These are phyloP conservation scores for Menidia beryllina DNA, from an alignment of 2,113 vertebrate species.

Conservation along the genomic window DNA sequence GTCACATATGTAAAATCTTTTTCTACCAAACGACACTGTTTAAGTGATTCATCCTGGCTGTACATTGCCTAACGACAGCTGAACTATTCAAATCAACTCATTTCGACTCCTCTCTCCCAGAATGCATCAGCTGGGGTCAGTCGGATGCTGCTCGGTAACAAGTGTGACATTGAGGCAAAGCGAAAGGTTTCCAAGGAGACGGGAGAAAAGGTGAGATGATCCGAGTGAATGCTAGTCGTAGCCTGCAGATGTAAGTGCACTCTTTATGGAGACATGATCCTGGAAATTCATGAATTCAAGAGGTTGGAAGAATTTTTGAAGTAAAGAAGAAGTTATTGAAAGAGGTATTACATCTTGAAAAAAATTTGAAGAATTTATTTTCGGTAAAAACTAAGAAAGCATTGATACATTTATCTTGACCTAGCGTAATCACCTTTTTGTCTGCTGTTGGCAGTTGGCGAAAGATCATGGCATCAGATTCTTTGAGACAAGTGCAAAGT, in stretches of 20 bases:
- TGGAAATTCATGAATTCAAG: no score
- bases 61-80: background rate
- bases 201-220: slow-evolving; percentile 86
- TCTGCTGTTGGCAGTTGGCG: slow-evolving; percentile 83
- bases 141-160: slow-evolving; percentile 91
- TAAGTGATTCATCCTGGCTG: background rate
- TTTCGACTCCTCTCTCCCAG: slow-evolving; percentile 71
- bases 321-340: no score
- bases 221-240: background rate
- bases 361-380: no score
- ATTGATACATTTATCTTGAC: slow-evolving; percentile 22
- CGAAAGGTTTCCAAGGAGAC: slow-evolving; percentile 88
- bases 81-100: slow-evolving; percentile 21
- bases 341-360: no score
- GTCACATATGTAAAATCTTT: background rate
- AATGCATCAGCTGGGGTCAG: slow-evolving; percentile 91
- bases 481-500: slow-evolving; percentile 94
- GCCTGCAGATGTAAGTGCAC: accelerated
- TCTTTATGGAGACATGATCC: background rate
- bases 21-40: background rate
- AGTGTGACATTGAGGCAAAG: slow-evolving; percentile 92
- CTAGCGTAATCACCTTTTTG: slow-evolving; percentile 22
- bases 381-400: slow-evolving; percentile 54
- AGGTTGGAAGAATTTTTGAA: background rate
- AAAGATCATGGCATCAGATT: slow-evolving; percentile 92